Evolutionary conservation across 53 echinoderm and acorn worm genomes (phyloP).

Genomic region (Pentamera pediparva): DNA sequence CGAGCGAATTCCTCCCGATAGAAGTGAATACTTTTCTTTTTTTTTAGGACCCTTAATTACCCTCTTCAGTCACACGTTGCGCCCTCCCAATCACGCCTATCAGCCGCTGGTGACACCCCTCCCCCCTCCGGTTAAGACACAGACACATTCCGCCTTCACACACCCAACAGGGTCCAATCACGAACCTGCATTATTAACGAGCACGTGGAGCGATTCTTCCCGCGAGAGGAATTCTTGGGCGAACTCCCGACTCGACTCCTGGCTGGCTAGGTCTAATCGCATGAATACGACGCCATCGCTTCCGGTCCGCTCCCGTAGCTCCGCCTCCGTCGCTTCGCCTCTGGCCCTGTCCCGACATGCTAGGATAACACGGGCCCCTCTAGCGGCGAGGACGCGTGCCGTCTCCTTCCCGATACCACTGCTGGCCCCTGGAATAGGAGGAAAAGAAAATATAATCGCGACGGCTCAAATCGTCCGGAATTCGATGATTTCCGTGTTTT

Average conservation of each 20-base stretch:
- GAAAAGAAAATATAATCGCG: no score
- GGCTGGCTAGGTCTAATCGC: constrained; percentile 68
- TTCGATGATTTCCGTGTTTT: no score
- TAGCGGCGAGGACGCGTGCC: constrained; percentile 62
- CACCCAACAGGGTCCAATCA: no score
- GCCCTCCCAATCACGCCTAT: no score
- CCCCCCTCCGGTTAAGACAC: no score
- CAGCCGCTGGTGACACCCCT: no score
- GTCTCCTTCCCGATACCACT: constrained; percentile 96
- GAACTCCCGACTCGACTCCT: constrained; percentile 64
- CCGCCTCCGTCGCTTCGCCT: constrained; percentile 57
- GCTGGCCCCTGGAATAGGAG: constrained; percentile 55
- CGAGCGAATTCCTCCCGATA: no score
- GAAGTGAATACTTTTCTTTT: no score
- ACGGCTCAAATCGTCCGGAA: no score
- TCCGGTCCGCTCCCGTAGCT: constrained; percentile 54
- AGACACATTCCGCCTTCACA: no score
- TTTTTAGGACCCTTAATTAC: no score
- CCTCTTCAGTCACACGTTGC: no score
- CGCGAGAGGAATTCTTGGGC: constrained; percentile 52
- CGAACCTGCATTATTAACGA: constrained; percentile 96
- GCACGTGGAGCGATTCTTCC: constrained; percentile 70
- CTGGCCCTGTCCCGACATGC: constrained; percentile 68
- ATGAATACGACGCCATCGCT: constrained; percentile 62
- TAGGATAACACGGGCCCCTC: constrained; percentile 81